Percentiles rank a stretch among this genome's conserved stretches.
Conservation (phyloP, 2,797 vertebrate species). For the Lateolabrax maculatus region DNA sequence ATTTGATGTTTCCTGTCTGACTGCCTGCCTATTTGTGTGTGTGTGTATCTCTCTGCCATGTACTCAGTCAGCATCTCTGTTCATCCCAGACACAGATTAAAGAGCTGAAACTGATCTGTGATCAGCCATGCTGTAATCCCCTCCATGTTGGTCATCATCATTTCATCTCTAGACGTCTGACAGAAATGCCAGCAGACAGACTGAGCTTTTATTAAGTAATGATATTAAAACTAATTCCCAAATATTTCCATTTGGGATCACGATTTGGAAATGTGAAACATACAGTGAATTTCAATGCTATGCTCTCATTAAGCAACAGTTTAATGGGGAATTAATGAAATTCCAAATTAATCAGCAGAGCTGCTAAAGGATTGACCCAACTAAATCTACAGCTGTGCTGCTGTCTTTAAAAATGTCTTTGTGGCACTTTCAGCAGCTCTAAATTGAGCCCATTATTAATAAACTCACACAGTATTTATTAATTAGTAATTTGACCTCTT, state of each 20-base stretch:
- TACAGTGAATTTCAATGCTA: slow-evolving; percentile 20
- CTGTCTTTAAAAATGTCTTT: slow-evolving; percentile 52
- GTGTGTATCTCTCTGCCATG: slow-evolving; percentile 26
- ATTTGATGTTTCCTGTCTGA: slow-evolving; percentile 64
- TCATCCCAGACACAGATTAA: slow-evolving; percentile 72
- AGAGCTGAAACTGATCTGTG: slow-evolving; percentile 73
- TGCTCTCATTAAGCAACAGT: slow-evolving; percentile 51
- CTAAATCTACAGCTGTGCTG: slow-evolving; percentile 32
- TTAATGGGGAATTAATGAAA: slow-evolving; percentile 67
- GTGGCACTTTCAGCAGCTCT: slow-evolving; percentile 35
- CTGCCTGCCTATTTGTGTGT: neutral
- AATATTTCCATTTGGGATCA: slow-evolving; percentile 31
- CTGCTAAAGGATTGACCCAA: slow-evolving; percentile 56
- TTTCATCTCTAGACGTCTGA: slow-evolving; percentile 56
- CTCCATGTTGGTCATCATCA: slow-evolving; percentile 56
- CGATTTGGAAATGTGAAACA: slow-evolving; percentile 23
- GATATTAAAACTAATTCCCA: slow-evolving; percentile 38
- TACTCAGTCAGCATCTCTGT: slow-evolving; percentile 50
- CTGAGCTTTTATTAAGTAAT: slow-evolving; percentile 44
- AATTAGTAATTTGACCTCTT: slow-evolving; percentile 63
- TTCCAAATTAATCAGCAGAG: slow-evolving; percentile 66
- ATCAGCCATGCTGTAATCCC: slow-evolving; percentile 70
- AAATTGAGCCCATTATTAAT: slow-evolving; percentile 60
- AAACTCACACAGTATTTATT: slow-evolving; percentile 54
- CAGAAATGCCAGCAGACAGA: slow-evolving; percentile 53